Evolutionary conservation across 2,113 vertebrate genomes (phyloP), one percentile per base, ranked within the genome.

Genomic region (Chionis minor): DNA sequence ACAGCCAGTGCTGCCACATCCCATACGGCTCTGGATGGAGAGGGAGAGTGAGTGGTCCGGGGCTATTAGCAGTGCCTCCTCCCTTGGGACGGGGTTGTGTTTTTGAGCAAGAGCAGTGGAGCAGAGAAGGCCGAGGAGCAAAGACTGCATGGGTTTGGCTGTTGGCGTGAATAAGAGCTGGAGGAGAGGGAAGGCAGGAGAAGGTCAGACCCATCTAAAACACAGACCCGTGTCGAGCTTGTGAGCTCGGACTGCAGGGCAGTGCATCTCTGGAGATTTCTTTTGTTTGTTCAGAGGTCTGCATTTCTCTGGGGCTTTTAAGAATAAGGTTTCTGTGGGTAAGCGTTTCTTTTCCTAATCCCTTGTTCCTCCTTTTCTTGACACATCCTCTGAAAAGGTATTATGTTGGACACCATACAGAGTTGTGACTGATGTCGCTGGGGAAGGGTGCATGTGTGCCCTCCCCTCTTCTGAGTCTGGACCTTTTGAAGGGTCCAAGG

Each of bases 141-240:
- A 17, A 1, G 19, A 3, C 10, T 59, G 19, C 22, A 2, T 6
- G 45, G 40, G 21, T 77, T 32, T 73, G 55, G 59, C 63, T 8
- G 2, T 7, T 51, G 67, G 22, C 15, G 4, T 42, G 16, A 66
- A 8, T 15, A 27, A 33, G 51, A 45, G 33, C 26, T 63, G 44
- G 35, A 35, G 38, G 33, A 70, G 54, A 51, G 17, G 10, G 24
- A 49, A 85, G 52, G 69, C 83, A 40, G 28, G 23, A 69, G 77
- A 51, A 82, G 42, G 49, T 22, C 80, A 77, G 54, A 45, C 5
- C 62, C 27, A 8, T 14, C 52, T 58, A 9, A 67, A 65, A 28
- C 14, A 10, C 0, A 1, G 55, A 42, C 66, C 30, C 0, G 0
- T 19, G 38, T 28, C 35, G 22, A 47, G 17, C 52, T 30, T 20